Evolutionary conservation across 2,888 invertebrate species (phyloP), one percentile per base, ranked within the genome.

Genomic region (Volucella inflata): DNA sequence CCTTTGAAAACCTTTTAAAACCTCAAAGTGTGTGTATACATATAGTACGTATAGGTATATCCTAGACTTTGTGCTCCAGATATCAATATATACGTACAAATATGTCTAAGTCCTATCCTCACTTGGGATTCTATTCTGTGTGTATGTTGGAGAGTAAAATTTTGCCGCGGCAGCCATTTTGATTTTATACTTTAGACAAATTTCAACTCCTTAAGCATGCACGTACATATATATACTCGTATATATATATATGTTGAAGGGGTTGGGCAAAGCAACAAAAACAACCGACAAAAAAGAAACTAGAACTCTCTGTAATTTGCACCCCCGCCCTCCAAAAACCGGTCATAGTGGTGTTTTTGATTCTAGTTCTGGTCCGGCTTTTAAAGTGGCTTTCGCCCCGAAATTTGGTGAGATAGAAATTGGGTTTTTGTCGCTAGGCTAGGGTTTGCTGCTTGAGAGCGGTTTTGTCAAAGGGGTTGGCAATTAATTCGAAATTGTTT

Each of bases 1-100:
- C 88, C 88, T 88, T 88, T 85, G 81, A 88, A 88, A 88, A 87
- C 88, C 87, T 88, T 88, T 80, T 87, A 83, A 88, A 88, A 88
- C 88, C 88, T 88, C 87, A 88, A 88, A 88, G 87, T 77, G 77
- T 85, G 65, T 80, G 50, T 71, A 78, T 60, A 21, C 57, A 40
- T 50, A 38, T 21, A 21, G 4, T 30, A 30, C 30, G 30, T 30
- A 30, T 30, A 30, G 30, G 30, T 30, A 6, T 30, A 30, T n/a
- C 11, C 8, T 62, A 60, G 55, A n/a, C 30, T 67, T 38, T 53
- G 40, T 83, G 83, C 62, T 84, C 72, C 72, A 84, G 74, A 75
- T 84, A 71, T 80, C 75, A 76, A 80, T 84, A 84, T 76, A 70
- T 71, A 59, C 51, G 38, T 60, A 71, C 57, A 48, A 14, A 38